phyloP scores from a whole-genome alignment of 2,888 invertebrate genomes.

The Nebria salina region DNA sequence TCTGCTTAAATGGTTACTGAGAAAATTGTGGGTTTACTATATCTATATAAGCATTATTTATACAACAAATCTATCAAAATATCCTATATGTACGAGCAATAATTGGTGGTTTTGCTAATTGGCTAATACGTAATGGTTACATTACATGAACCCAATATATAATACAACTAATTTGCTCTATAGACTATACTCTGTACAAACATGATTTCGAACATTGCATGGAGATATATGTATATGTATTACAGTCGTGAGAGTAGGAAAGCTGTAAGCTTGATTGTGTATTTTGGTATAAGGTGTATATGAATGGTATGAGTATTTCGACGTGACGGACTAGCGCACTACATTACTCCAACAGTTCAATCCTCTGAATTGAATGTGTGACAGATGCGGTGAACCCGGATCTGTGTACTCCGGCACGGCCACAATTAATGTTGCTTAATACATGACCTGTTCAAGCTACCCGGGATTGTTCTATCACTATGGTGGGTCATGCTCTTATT shows the following conservation, averaged over 20 bases:
- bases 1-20: too few species aligned
- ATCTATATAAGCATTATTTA: too few species aligned
- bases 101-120: too few species aligned
- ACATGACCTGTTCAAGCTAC: constrained; percentile 1
- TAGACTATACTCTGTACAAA: background rate
- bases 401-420: background rate
- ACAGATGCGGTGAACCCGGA: constrained; percentile 32
- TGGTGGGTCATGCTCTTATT: background rate
- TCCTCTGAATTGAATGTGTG: constrained; percentile 38
- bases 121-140: background rate
- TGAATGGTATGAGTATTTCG: background rate
- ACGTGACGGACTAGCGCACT: constrained; percentile 3
- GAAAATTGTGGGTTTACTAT: too few species aligned
- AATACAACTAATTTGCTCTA: background rate
- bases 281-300: background rate
- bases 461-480: background rate
- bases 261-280: background rate
- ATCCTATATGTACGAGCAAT: too few species aligned
- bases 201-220: background rate
- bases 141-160: background rate
- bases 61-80: too few species aligned
- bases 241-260: background rate
- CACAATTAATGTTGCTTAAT: constrained; percentile 8
- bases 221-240: background rate
- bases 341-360: constrained; percentile 14